A percentile compares a stretch with the other conserved stretches of the same genome.
These are phyloP conservation scores for Paratilapia polleni DNA, from an alignment of 2,113 vertebrate species.

Conservation along the genomic window DNA sequence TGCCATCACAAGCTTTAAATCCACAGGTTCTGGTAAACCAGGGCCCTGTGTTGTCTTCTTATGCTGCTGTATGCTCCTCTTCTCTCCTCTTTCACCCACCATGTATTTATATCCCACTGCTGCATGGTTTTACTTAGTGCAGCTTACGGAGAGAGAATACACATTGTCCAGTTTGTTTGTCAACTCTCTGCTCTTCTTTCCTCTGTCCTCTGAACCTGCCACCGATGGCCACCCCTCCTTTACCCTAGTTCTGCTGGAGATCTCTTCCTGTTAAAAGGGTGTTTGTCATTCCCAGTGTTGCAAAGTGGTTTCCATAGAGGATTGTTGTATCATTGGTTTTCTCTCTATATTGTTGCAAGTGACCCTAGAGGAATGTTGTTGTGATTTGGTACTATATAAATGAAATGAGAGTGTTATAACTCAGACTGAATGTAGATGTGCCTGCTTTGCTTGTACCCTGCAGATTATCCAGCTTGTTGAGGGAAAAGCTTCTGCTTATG, in stretches of 20 bases:
- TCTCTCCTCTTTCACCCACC: neutral
- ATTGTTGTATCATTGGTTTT: neutral
- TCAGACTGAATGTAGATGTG: too few species aligned
- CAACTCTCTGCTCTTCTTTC: neutral
- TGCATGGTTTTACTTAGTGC: neutral
- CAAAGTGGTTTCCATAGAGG: neutral
- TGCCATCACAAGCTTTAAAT: neutral
- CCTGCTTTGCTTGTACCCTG: neutral
- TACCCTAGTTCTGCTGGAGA: neutral
- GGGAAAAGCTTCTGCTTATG: conserved; percentile 94
- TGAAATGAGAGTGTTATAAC: neutral
- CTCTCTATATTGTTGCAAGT: neutral
- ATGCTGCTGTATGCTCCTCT: neutral
- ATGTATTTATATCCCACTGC: neutral
- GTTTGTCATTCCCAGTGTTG: neutral
- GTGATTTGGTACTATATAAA: neutral
- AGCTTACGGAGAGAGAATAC: neutral
- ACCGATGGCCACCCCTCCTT: too few species aligned
- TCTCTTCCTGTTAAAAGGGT: neutral
- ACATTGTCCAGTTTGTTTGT: neutral
- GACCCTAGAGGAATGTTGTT: neutral
- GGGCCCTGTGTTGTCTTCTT: neutral
- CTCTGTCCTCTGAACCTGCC: neutral
- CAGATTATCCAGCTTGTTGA: conserved; percentile 97
- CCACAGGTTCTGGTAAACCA: neutral